Base-by-base conservation (phyloP, 2,797 vertebrate genomes). In the Sebastes vulpes region DNA sequence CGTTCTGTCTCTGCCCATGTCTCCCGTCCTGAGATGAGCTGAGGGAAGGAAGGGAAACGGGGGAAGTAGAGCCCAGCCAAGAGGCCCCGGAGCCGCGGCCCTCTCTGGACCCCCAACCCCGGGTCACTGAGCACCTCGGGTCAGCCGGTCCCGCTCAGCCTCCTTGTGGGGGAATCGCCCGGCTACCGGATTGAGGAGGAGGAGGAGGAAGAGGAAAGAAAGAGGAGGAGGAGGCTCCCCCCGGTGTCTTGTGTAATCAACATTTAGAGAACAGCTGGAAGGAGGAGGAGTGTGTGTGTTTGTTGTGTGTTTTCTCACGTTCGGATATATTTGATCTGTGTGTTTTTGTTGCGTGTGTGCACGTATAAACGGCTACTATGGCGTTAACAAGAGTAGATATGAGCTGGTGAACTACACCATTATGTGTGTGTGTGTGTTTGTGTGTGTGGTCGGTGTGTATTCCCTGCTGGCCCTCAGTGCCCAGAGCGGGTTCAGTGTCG, bases 211-310 rank as follows among this genome's bases (percentile, higher is more conserved):
- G 35, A 35, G 60, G 23, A 32, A 23, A 12, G 23, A 56, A 16
- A 48, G 31, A 31, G 64, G 70, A 48, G 77, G 65, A 20, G 69
- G 53, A 11, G n/a, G 79, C 81, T 64, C 79, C 82, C 88, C 69
- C 76, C 53, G 3, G 77, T 95, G 95, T 95, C 95, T 95, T 81
- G 87, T 94, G 92, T 92, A 94, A 95, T 95, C 91, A 96, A 91
- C 92, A 92, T 95, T 94, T 93, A 91, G 85, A 93, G 76, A 90
- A 92, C 84, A 92, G 94, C 94, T 95, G 88, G 92, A 84, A 92
- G 94, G 85, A 82, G 78, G 58, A 58, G 57, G 65, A 72, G 65
- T 68, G 52, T 42, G 65, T 67, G 50, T 54, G 26, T 66, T 28
- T n/a, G 57, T 60, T 48, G 52, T 60, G 75, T 69, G 74, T 83